Conservation (phyloP, 2,888 invertebrate species). For the Leptothorax acervorum region DNA sequence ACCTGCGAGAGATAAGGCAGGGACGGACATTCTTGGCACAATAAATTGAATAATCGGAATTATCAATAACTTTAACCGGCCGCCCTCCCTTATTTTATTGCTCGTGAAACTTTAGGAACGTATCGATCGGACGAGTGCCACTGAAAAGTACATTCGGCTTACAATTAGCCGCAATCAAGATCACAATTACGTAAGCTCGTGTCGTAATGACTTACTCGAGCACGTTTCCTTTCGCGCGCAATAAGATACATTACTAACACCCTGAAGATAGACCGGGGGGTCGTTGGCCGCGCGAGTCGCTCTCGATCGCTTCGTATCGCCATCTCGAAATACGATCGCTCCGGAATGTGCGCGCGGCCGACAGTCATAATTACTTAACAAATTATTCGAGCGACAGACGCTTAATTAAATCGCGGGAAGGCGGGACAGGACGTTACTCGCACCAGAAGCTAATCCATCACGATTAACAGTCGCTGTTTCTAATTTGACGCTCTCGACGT, state of each 20-base stretch:
- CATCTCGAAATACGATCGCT: background rate
- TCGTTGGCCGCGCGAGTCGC: background rate
- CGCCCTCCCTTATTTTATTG: background rate
- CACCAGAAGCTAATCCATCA: conserved; percentile 61
- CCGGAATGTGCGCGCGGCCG: background rate
- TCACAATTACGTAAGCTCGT: background rate
- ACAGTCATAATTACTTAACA: conserved; percentile 54
- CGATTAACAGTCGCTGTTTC: conserved; percentile 63
- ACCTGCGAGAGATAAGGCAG: conserved; percentile 52
- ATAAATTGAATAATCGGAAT: conserved; percentile 45
- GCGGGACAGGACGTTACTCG: conserved; percentile 25
- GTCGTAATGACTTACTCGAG: background rate
- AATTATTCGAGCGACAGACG: conserved; percentile 53
- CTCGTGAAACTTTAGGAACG: background rate
- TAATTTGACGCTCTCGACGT: conserved; percentile 61
- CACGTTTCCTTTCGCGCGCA: conserved; percentile 1
- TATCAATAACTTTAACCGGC: conserved; percentile 34
- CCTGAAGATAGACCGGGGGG: background rate
- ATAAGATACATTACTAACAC: background rate
- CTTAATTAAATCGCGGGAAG: conserved; percentile 55
- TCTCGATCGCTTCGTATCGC: conserved; percentile 16
- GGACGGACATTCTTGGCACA: conserved; percentile 40
- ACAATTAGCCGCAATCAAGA: background rate
- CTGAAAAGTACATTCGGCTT: background rate
- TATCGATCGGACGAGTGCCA: conserved; percentile 15